Percentiles rank a stretch among this genome's conserved stretches.
phyloP scores from a whole-genome alignment of 1,140 invertebrate genomes.

The Drosophila hydei region DNA sequence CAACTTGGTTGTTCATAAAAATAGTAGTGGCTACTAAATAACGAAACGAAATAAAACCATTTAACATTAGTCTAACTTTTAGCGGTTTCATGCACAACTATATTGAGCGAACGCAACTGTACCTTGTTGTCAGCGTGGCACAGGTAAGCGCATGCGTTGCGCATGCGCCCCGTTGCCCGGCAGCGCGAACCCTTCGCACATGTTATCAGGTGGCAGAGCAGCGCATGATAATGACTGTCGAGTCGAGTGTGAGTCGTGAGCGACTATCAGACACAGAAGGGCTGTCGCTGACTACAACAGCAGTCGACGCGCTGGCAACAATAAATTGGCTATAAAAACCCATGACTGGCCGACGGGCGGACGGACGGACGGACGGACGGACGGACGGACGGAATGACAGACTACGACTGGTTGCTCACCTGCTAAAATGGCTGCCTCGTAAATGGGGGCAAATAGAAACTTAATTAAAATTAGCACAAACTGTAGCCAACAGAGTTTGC shows the following conservation, averaged over 20 bases:
- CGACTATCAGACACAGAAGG: conserved; percentile 74
- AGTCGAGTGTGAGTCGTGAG: conserved; percentile 65
- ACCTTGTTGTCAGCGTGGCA: background rate
- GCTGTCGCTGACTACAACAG: no score
- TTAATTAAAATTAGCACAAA: conserved; percentile 60
- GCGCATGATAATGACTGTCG: background rate
- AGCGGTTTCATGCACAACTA: no score
- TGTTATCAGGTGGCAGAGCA: conserved; percentile 9
- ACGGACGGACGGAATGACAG: conserved; percentile 44
- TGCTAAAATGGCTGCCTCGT: background rate
- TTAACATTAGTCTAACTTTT: no score
- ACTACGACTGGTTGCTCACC: no score
- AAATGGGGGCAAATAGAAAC: conserved; percentile 7
- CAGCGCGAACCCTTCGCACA: background rate
- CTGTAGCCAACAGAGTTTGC: background rate
- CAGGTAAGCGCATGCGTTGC: background rate
- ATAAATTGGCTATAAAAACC: conserved; percentile 63
- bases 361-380: no score
- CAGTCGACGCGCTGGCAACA: no score
- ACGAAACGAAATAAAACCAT: no score
- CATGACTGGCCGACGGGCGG: conserved; percentile 41
- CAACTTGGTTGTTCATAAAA: no score
- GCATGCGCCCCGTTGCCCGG: background rate
- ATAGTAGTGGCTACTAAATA: no score
- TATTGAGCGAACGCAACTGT: background rate